Conservation (phyloP, 92 coral and sea anemone species). For the Siderastrea siderea region DNA sequence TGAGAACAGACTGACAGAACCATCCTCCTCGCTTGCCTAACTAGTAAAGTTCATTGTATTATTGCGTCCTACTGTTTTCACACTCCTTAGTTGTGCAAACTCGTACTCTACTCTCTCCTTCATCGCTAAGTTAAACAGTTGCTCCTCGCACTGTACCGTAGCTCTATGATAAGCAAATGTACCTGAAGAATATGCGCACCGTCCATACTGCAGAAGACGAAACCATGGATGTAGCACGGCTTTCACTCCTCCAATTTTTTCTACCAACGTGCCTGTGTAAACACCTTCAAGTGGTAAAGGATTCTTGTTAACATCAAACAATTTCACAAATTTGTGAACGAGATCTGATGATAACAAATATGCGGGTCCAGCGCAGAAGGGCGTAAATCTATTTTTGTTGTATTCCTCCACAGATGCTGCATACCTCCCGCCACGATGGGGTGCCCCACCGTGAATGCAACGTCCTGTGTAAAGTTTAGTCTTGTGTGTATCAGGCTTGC, state of each 20-base stretch:
- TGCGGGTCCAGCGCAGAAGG: slow-evolving; percentile 68
- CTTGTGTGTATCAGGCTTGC: background rate
- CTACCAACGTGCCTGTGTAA: slow-evolving; percentile 30
- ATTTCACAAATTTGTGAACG: slow-evolving; percentile 12
- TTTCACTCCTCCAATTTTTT: slow-evolving; percentile 4
- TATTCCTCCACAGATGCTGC: slow-evolving; percentile 24
- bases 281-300: slow-evolving; percentile 57
- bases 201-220: background rate
- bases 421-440: slow-evolving; percentile 47
- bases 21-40: too few relatives aligned
- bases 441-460: slow-evolving; percentile 23
- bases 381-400: slow-evolving; percentile 35
- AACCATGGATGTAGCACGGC: background rate
- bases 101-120: background rate
- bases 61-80: background rate
- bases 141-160: background rate
- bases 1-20: too few relatives aligned
- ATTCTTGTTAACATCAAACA: slow-evolving; percentile 40
- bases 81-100: slow-evolving; percentile 4
- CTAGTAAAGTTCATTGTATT: too few relatives aligned
- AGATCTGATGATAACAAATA: slow-evolving; percentile 60
- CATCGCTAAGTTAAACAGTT: background rate
- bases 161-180: background rate
- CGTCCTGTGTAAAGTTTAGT: slow-evolving; percentile 62
- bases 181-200: background rate